Percentiles rank a stretch among this genome's conserved stretches.
Evolutionary conservation across 2,888 invertebrate species (phyloP).

Genomic region (Euspilapteryx auroguttella): DNA sequence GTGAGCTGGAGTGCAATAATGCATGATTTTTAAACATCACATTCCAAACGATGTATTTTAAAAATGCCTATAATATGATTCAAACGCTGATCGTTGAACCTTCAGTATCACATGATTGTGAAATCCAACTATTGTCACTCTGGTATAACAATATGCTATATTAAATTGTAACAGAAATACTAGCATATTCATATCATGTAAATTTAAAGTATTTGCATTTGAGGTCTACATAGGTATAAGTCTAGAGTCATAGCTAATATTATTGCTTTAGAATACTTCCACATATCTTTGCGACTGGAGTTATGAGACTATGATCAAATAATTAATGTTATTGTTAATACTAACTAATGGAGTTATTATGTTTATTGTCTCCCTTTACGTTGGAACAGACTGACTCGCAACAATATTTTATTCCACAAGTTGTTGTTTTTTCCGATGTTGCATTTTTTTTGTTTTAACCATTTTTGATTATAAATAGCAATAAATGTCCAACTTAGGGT

Average conservation of each 20-base stretch:
- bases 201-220: conserved; percentile 59
- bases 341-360: conserved; percentile 1
- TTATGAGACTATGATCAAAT: conserved; percentile 15
- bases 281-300: conserved; percentile 55
- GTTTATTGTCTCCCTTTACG: conserved; percentile 8
- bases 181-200: conserved; percentile 62
- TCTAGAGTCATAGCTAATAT: conserved; percentile 55
- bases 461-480: conserved; percentile 15
- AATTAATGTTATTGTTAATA: conserved; percentile 1
- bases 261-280: conserved; percentile 59
- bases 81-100: conserved; percentile 1
- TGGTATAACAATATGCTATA: conserved; percentile 34
- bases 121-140: conserved; percentile 23
- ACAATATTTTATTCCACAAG: conserved; percentile 14
- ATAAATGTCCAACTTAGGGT: conserved; percentile 7
- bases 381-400: conserved; percentile 33
- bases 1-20: conserved; percentile 40
- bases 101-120: conserved; percentile 1
- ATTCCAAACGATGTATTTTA: conserved; percentile 36
- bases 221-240: conserved; percentile 58
- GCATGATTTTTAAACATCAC: conserved; percentile 55
- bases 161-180: conserved; percentile 43
- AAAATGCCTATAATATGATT: conserved; percentile 6
- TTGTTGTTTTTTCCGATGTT: conserved; percentile 32
- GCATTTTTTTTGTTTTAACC: conserved; percentile 43